A percentile compares a stretch with the other conserved stretches of the same genome.
These are phyloP conservation scores for Sternotherus odoratus DNA, from an alignment of 2,797 vertebrate species.

Conservation along the genomic window DNA sequence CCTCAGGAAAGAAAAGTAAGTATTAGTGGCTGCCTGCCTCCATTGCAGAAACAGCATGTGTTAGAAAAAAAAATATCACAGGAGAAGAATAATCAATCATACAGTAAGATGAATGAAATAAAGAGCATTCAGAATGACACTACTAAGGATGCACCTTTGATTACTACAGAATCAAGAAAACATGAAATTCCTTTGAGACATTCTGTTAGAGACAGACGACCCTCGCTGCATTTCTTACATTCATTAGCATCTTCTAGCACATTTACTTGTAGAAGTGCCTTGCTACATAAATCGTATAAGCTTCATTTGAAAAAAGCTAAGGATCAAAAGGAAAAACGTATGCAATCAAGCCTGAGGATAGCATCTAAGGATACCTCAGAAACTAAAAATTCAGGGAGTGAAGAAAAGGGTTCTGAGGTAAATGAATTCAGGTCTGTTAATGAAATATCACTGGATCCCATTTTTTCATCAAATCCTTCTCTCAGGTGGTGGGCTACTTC, in stretches of 20 bases:
- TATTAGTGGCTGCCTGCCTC: constrained; percentile 85
- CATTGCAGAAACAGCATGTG: constrained; percentile 71
- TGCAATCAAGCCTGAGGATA: constrained; percentile 77
- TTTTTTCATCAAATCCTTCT: constrained; percentile 86
- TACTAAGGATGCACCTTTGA: constrained; percentile 44
- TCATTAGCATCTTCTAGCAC: constrained; percentile 89
- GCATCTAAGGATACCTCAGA: constrained; percentile 71
- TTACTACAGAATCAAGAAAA: constrained; percentile 60
- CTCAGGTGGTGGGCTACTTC: constrained; percentile 94
- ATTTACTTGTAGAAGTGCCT: constrained; percentile 87
- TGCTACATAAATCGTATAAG: constrained; percentile 88
- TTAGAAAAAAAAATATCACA: constrained; percentile 78
- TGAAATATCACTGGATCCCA: constrained; percentile 87
- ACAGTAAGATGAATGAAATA: constrained; percentile 65
- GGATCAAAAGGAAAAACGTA: constrained; percentile 78
- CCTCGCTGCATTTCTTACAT: constrained; percentile 90
- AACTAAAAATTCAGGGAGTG: constrained; percentile 64
- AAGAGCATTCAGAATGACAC: constrained; percentile 43
- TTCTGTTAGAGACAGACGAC: constrained; percentile 89
- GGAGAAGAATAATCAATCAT: constrained; percentile 77
- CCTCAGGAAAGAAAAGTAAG: constrained; percentile 91
- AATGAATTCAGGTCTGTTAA: constrained; percentile 76
- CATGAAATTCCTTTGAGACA: constrained; percentile 82
- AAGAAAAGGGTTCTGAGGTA: constrained; percentile 72
- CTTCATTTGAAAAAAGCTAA: constrained; percentile 88